Evolutionary conservation across 2,888 invertebrate species (phyloP).

Genomic region (Belgica antarctica): DNA sequence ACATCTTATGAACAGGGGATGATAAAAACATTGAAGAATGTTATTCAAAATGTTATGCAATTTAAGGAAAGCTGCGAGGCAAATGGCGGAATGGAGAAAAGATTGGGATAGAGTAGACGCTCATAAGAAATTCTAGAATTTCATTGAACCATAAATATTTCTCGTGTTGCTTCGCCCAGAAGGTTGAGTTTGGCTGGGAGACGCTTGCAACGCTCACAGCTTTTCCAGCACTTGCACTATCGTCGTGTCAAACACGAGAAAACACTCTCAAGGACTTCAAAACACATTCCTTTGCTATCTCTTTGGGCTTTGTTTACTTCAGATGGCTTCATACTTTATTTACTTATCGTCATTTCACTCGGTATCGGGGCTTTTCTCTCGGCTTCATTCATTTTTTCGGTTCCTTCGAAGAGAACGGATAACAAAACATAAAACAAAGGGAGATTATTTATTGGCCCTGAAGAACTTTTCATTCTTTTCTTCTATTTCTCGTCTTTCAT

Average conservation of each 20-base stretch:
- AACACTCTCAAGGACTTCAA: no score
- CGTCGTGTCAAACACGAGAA: no score
- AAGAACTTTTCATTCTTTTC: neutral
- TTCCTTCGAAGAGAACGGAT: constrained; percentile 6
- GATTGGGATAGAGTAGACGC: neutral
- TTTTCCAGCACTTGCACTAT: no score
- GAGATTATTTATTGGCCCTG: constrained; percentile 22
- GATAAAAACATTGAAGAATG: constrained; percentile 1
- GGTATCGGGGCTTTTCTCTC: neutral
- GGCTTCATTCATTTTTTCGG: neutral
- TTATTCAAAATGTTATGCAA: constrained; percentile 15
- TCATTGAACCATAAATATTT: constrained; percentile 15
- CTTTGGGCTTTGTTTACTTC: neutral
- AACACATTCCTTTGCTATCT: neutral
- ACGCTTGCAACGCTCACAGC: neutral
- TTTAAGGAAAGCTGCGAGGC: neutral
- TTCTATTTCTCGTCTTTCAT: neutral
- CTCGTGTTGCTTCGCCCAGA: neutral
- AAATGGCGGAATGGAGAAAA: neutral
- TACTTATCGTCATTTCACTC: neutral
- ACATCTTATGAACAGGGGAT: neutral
- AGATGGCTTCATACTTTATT: neutral
- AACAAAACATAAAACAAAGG: constrained; percentile 1
- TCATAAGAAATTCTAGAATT: neutral
- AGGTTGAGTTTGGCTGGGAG: neutral